Evolutionary conservation across 2,797 vertebrate species (phyloP), one percentile per base, ranked within the genome.

Genomic region (Discoglossus pictus): DNA sequence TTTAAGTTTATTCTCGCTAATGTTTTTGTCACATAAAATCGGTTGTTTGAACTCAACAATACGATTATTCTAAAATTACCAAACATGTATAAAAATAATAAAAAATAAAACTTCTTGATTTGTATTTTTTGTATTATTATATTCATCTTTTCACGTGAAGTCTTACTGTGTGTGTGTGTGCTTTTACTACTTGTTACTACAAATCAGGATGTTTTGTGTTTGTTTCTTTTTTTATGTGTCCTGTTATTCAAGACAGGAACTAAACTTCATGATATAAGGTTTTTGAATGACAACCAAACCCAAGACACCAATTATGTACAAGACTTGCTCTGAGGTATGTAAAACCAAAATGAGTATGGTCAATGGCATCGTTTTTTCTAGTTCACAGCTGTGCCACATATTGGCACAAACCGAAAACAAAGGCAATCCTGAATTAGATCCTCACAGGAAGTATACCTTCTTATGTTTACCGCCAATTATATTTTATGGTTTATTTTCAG

Each of bases 301-400:
- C 36, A 27, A 54, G 58, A 54, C 40, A 54, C 40, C 58, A 69
- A 61, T 69, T 61, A 69, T 55, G 21, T 12, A 17, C 11, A 38
- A 42, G 15, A n/a, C 10, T 54, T 54, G 52, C 18, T 38, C 34
- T 54, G 52, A 38, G 34, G 31, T 31, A 21, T 69, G 39, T 59
- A 69, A 52, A 69, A 55, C 50, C 66, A 47, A 52, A 53, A 34
- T 44, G 58, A 31, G 54, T 47, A 46, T 61, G 48, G 66, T 47
- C 39, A 61, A 47, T 38, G 34, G 10, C 31, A 27, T 17, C 21
- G 17, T 61, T 16, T 54, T 43, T 69, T 25, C 42, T 69, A 54
- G 40, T 69, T 69, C 66, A 69, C 66, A 61, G 40, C 36, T 53
- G 12, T 13, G 42, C 66, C 66, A 61, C 58, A 68, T 50, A 44